A percentile compares a stretch with the other conserved stretches of the same genome.
Evolutionary conservation across 2,797 vertebrate species (phyloP).

Genomic region (Pseudomugil gertrudae): DNA sequence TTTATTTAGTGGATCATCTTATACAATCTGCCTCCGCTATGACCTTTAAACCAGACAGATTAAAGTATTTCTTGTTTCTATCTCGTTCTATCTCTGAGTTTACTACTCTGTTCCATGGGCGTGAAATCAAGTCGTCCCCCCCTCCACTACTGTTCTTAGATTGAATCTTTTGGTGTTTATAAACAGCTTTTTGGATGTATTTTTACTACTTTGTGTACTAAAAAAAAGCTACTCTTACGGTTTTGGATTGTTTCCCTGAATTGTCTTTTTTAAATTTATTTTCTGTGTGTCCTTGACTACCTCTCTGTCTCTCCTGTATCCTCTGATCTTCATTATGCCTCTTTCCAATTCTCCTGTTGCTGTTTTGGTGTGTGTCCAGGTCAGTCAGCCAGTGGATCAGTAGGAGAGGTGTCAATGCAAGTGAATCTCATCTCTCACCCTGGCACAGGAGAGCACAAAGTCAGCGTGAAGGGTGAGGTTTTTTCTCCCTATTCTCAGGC

Average conservation of each 20-base stretch:
- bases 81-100: constrained; percentile 14
- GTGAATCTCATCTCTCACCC: constrained; percentile 93
- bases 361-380: constrained; percentile 82
- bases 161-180: constrained; percentile 39
- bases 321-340: constrained; percentile 47
- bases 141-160: constrained; percentile 25
- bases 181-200: constrained; percentile 35
- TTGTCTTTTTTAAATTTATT: constrained; percentile 12
- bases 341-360: constrained; percentile 65
- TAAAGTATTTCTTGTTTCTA: constrained; percentile 29
- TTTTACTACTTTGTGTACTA: constrained; percentile 24
- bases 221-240: constrained; percentile 32
- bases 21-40: constrained; percentile 27
- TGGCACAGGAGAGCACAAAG: constrained; percentile 96
- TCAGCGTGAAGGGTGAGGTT: constrained; percentile 88
- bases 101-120: constrained; percentile 24
- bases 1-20: constrained; percentile 38
- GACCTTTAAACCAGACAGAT: constrained; percentile 42
- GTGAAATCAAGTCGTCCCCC: constrained; percentile 38
- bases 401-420: constrained; percentile 94
- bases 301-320: constrained; percentile 24
- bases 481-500: constrained; percentile 15
- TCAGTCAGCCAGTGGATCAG: constrained; percentile 86
- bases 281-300: constrained; percentile 22
- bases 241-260: constrained; percentile 34